Evolutionary conservation across 2,888 invertebrate genomes (phyloP), one percentile per base, ranked within the genome.

Genomic region (Frankliniella intonsa): DNA sequence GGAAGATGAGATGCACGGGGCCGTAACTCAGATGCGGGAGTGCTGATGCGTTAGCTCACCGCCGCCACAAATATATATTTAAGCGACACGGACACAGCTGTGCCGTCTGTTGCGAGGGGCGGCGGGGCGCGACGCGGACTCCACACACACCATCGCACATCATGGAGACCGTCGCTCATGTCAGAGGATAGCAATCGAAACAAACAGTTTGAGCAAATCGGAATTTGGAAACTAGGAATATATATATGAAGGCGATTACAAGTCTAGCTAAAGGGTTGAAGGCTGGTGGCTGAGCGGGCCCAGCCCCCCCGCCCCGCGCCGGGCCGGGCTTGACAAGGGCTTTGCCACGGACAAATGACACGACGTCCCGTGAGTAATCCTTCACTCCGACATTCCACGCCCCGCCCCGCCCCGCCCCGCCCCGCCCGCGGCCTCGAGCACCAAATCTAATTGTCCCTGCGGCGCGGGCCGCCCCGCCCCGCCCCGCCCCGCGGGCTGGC

Each of bases 371-470:
- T 62, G 17, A 62, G 62, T 62, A 62, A 62, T 11, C 62, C 62
- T 62, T 17, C 7, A 19, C 19, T 17, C 17, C 12, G 55, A 55
- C 14, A 12, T 17, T 17, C 55, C 55, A 14, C 55, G 62, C 62
- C 62, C 14, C 62, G 62, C 19, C 55, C 55, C 55, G 55, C 55
- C 55, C 14, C 55, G 55, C 55, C 55, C 14, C 14, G 55, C 14
- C 55, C 55, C 55, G 14, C 14, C 55, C 17, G 55, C 38, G 5
- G 38, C 38, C 55, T 55, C 14, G 62, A 62, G 19, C 62, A 62
- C 62, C 62, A 62, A 62, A 62, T n/a, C 62, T 62, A 62, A 62
- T 62, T 62, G 62, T 62, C 62, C 62, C n/a, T 62, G 62, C 62
- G 55, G 14, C 55, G 12, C 62, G 17, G 17, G 7, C 19, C 62